Conservation (phyloP, 2,113 vertebrate genomes). For the Calypte anna region DNA sequence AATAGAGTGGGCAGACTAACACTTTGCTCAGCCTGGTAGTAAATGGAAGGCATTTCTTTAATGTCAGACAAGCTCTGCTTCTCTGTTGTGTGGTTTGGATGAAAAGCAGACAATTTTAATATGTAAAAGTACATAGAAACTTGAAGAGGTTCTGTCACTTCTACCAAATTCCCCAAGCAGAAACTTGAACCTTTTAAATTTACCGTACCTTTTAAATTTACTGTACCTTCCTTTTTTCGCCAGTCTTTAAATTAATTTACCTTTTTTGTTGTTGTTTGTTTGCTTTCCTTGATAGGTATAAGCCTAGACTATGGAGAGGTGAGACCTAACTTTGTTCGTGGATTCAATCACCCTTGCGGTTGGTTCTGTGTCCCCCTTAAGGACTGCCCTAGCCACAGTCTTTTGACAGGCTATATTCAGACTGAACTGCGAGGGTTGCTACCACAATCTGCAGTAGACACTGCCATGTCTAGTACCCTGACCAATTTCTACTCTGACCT, state of each 20-base stretch:
- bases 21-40: not conserved
- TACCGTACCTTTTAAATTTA: not conserved
- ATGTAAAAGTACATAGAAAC: not conserved
- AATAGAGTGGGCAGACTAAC: not conserved
- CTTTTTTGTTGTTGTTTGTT: not conserved
- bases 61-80: not conserved
- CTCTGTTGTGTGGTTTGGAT: not conserved
- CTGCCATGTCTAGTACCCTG: constrained; percentile 84
- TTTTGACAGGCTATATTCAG: constrained; percentile 88
- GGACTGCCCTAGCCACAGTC: constrained; percentile 70
- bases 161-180: not conserved
- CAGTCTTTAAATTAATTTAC: not conserved
- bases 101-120: not conserved
- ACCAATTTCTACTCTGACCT: constrained; percentile 83
- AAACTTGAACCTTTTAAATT: not conserved
- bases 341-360: constrained; percentile 87
- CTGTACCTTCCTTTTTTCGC: not conserved
- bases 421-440: constrained; percentile 86
- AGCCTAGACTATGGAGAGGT: constrained; percentile 79
- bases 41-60: not conserved
- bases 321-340: constrained; percentile 79
- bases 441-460: constrained; percentile 83
- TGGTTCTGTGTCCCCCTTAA: constrained; percentile 86
- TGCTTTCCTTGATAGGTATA: constrained; percentile 72
- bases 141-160: not conserved